Evolutionary conservation across 2,797 vertebrate species (phyloP).

Genomic region (Urosaurus nigricauda): DNA sequence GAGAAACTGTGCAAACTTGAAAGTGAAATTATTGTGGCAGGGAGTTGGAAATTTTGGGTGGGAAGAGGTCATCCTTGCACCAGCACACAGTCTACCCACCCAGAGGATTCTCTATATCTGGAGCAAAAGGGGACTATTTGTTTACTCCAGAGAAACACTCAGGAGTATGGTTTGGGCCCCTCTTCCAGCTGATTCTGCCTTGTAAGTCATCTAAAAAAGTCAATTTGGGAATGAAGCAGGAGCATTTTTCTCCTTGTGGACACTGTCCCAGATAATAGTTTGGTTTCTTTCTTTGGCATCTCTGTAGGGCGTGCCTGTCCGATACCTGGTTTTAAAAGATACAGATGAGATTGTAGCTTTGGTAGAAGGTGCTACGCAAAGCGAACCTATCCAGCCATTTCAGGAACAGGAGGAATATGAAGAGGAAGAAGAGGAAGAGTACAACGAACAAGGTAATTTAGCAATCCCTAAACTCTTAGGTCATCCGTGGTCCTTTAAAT

Average conservation of each 20-base stretch:
- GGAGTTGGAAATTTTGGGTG: too few relatives aligned
- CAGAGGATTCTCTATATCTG: too few relatives aligned
- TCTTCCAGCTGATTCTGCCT: too few relatives aligned
- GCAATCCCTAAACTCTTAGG: background rate
- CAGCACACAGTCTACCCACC: too few relatives aligned
- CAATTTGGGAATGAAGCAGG: too few relatives aligned
- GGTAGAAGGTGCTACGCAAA: slow-evolving; percentile 75
- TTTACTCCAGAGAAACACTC: too few relatives aligned
- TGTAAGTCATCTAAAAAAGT: too few relatives aligned
- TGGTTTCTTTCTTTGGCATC: slow-evolving; percentile 22
- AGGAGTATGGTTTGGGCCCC: too few relatives aligned
- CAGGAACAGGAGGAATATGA: slow-evolving; percentile 46
- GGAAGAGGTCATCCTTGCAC: too few relatives aligned
- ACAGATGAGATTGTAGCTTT: slow-evolving; percentile 84
- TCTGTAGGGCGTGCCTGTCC: slow-evolving; percentile 82
- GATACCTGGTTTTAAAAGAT: slow-evolving; percentile 85
- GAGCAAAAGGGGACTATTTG: too few relatives aligned
- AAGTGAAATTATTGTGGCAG: too few relatives aligned
- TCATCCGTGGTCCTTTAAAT: background rate
- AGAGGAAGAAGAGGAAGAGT: slow-evolving; percentile 60
- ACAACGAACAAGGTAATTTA: slow-evolving; percentile 73
- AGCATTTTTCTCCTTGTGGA: background rate
- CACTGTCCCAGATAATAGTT: background rate
- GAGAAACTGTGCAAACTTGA: too few relatives aligned
- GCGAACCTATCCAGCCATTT: slow-evolving; percentile 49